Evolutionary conservation across 2,797 vertebrate genomes (phyloP).

Genomic region (Odontamblyopus rebecca): DNA sequence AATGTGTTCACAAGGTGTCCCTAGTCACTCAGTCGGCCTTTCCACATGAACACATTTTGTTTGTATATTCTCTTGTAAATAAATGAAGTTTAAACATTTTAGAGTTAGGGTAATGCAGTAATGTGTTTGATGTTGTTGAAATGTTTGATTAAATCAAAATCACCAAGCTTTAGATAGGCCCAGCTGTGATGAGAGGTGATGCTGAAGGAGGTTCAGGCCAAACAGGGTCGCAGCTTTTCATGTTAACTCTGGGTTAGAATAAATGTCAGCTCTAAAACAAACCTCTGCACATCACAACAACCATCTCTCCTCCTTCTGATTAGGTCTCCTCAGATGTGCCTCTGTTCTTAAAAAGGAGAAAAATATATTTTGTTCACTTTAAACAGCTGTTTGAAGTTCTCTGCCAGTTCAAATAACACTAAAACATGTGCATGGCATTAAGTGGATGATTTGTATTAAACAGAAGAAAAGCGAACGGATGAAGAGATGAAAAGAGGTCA

Average conservation of each 20-base stretch:
- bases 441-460: constrained; percentile 75
- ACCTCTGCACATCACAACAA: constrained; percentile 79
- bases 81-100: not conserved
- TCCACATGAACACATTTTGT: too few relatives aligned
- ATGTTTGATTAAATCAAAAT: constrained; percentile 21
- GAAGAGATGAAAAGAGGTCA: constrained; percentile 70
- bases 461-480: constrained; percentile 62
- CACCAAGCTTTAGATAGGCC: constrained; percentile 46
- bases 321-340: constrained; percentile 69
- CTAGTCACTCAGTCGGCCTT: not conserved
- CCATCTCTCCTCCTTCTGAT: constrained; percentile 70
- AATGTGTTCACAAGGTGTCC: not conserved
- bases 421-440: constrained; percentile 72
- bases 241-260: constrained; percentile 69
- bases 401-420: constrained; percentile 74
- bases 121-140: constrained; percentile 59
- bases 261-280: constrained; percentile 73
- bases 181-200: constrained; percentile 49
- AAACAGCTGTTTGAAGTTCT: constrained; percentile 75
- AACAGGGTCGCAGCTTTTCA: constrained; percentile 62
- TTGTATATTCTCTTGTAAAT: too few relatives aligned
- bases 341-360: constrained; percentile 61
- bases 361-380: constrained; percentile 60
- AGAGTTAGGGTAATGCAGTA: not conserved
- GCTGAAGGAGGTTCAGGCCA: constrained; percentile 39